Conservation (phyloP, 2,113 vertebrate genomes). For the Podocnemis expansa region DNA sequence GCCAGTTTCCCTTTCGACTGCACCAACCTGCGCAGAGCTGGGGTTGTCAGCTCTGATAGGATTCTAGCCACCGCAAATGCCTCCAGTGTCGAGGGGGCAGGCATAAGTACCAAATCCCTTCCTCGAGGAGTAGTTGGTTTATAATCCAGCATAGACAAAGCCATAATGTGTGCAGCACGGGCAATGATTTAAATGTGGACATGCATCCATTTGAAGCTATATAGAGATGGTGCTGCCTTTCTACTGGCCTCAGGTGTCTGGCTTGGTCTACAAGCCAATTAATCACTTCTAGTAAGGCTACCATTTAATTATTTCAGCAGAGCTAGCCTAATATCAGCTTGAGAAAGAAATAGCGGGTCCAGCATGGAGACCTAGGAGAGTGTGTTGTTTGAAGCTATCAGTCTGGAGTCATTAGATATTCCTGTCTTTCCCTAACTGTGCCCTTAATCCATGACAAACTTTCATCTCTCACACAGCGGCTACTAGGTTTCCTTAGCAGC, state of each 20-base stretch:
- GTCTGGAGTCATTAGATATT: background rate
- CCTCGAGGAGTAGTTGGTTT: too few relatives aligned
- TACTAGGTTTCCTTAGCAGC: background rate
- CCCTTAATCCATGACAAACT: background rate
- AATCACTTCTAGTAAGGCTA: background rate
- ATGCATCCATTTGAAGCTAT: background rate
- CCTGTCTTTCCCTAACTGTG: conserved; percentile 1
- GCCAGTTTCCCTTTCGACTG: too few relatives aligned
- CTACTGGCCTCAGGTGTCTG: conserved; percentile 5
- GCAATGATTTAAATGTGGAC: background rate
- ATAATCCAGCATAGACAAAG: too few relatives aligned
- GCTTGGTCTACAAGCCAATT: background rate
- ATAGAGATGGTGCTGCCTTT: conserved; percentile 9
- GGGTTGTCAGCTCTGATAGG: too few relatives aligned
- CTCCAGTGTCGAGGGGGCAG: too few relatives aligned
- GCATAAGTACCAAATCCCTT: too few relatives aligned
- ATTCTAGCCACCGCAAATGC: too few relatives aligned
- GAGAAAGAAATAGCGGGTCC: background rate
- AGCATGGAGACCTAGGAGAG: background rate
- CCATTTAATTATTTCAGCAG: conserved; percentile 17
- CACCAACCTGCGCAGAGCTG: too few relatives aligned
- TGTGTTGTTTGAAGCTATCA: background rate
- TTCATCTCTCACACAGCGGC: background rate
- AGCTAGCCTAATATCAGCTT: background rate
- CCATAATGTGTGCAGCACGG: too few relatives aligned